Base-by-base conservation (phyloP, 2,797 vertebrate species). In the Sylvia borin region DNA sequence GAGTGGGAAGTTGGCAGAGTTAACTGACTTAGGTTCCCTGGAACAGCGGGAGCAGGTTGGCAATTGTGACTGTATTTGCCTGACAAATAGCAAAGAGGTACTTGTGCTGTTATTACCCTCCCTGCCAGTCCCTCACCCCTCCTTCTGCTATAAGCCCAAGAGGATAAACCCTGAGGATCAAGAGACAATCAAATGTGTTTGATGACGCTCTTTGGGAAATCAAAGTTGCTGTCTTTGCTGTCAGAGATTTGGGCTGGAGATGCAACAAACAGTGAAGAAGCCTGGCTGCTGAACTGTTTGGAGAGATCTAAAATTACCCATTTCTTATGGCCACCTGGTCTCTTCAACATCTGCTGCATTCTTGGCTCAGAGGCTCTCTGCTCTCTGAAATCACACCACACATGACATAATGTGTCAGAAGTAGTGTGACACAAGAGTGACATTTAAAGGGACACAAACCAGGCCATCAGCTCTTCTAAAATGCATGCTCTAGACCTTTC, bases 281-380 rank as follows among this genome's bases (percentile, higher is more conserved):
- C 58, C 80, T 96, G 78, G 60, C 73, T 95, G 94, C 81, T 94
- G 76, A 96, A 93, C 92, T 94, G 72, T 91, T 96, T 95, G 95
- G 73, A 97, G 92, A 92, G 78, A 94, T 91, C 92, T 96, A 95
- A 96, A 96, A 95, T 97, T 95, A 95, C 50, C 78, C 55, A 27
- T 95, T 96, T 96, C 94, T 96, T 91, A 60, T 61, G 92, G 89
- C 95, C 96, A 97, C 96, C 96, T 97, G 97, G 85, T 66, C 93
- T 96, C 95, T 96, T 94, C 92, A 96, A 91, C 96, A 96, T 96
- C 97, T 97, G 94, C 96, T 72, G 60, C 34, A 21, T 65, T 38
- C 77, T 96, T 92, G 81, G 78, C 92, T 97, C 82, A 10, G 32
- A 88, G 54, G 31, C 70, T 78, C 53, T 31, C 66, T 83, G 70